These are phyloP conservation scores for Columbina picui DNA, from an alignment of 2,113 vertebrate genomes.

Conservation along the genomic window DNA sequence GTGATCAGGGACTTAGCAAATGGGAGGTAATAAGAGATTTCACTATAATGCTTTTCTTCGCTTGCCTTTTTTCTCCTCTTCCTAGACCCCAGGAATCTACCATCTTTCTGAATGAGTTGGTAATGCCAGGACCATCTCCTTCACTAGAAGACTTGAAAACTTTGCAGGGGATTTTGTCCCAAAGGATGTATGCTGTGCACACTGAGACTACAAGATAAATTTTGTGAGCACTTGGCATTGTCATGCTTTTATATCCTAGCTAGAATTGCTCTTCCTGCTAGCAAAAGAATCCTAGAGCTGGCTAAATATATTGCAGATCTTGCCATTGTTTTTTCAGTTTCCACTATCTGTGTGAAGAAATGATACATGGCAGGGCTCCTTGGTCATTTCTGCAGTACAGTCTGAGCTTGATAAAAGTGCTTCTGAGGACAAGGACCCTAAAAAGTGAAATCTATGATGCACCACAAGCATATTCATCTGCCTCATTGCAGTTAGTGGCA, in stretches of 20 bases:
- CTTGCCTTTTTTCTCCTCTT: background rate
- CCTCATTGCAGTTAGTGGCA: conserved; percentile 55
- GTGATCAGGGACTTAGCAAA: background rate
- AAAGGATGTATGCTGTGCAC: background rate
- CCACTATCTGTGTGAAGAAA: background rate
- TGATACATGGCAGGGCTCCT: background rate
- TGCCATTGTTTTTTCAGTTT: background rate
- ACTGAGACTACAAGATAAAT: background rate
- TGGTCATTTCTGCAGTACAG: background rate
- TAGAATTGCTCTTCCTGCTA: background rate
- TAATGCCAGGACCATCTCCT: background rate
- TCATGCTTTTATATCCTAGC: background rate
- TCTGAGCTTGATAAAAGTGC: background rate
- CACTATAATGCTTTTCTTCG: background rate
- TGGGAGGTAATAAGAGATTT: background rate
- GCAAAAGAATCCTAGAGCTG: background rate
- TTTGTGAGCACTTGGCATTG: background rate
- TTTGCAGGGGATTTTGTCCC: conserved; percentile 8
- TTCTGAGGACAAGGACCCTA: conserved; percentile 52
- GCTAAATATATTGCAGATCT: background rate
- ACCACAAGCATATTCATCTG: conserved; percentile 43
- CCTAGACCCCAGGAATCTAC: background rate
- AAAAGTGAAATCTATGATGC: conserved; percentile 48
- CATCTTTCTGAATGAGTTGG: background rate
- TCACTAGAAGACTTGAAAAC: background rate